These are phyloP conservation scores for Willisornis vidua DNA, from an alignment of 2,113 vertebrate genomes.

Conservation along the genomic window DNA sequence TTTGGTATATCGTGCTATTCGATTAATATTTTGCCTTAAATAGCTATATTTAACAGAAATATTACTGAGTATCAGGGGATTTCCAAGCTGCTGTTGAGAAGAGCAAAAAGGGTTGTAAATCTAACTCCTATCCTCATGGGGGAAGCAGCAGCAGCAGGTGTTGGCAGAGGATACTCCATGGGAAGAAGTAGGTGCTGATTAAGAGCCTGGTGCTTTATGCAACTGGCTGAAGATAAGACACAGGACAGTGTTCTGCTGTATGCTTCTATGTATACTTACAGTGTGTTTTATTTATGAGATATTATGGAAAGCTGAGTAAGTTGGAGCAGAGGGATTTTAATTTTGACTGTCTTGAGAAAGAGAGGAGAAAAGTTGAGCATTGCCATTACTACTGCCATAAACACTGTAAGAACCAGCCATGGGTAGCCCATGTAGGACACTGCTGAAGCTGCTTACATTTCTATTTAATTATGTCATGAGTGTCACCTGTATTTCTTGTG, in stretches of 20 bases:
- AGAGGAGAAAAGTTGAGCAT: background rate
- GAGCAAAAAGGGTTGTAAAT: background rate
- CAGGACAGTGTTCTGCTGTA: background rate
- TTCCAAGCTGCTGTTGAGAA: background rate
- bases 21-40: background rate
- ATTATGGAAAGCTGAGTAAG: background rate
- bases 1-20: background rate
- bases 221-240: background rate
- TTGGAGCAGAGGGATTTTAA: background rate
- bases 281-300: background rate
- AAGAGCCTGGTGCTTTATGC: background rate
- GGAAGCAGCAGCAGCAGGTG: background rate
- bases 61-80: background rate
- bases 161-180: background rate
- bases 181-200: background rate
- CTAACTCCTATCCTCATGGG: rapidly evolving
- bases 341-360: background rate
- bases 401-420: background rate
- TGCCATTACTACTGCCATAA: background rate
- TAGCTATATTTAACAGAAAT: background rate
- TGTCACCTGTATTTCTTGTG: background rate
- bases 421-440: background rate
- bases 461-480: background rate
- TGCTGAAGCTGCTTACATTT: background rate
- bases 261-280: rapidly evolving